Base-by-base conservation (phyloP, 2,797 vertebrate species). In the Poeciliopsis presidionis region DNA sequence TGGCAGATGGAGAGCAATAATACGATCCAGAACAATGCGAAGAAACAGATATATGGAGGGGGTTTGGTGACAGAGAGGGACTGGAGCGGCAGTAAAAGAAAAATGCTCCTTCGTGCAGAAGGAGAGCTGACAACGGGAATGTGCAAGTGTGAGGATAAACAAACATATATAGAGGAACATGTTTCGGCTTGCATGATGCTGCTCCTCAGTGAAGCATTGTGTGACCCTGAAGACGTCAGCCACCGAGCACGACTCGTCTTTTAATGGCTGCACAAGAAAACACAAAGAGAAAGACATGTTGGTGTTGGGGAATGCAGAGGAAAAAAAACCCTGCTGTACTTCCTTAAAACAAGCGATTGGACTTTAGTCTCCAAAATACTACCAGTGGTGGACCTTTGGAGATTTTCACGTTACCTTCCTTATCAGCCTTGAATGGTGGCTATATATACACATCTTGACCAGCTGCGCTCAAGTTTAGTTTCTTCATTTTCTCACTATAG, bases 61-160 rank as follows among this genome's bases (percentile, higher is more conserved):
- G 43, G 41, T 33, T 25, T 67, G 74, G 61, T 86, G 91, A 90
- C 86, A 85, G 63, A 91, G 90, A 91, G 79, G 74, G 86, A 92
- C 87, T 65, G 82, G 71, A 22, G 81, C 78, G n/a, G 83, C 71
- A 74, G 79, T 2, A 67, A 73, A 73, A 76, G 86, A 91, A 88
- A 83, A 90, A 88, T 85, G 84, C 89, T 90, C 84, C 84, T 83
- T 80, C 83, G 76, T 5, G 14, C 82, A 79, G 74, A 59, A 61
- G 77, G 72, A 69, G 81, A 81, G 74, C 71, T 59, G 82, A 81
- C 71, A 78, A 77, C 8, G 76, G 82, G 77, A 87, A 72, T 76
- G 79, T 39, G 67, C 59, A 65, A 81, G 72, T 65, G 59, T 61
- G 57, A 72, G 74, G 49, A 59, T 72, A 76, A 53, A 22, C 77